Evolutionary conservation across 2,797 vertebrate species (phyloP).

Genomic region (Gallinago solitaria): DNA sequence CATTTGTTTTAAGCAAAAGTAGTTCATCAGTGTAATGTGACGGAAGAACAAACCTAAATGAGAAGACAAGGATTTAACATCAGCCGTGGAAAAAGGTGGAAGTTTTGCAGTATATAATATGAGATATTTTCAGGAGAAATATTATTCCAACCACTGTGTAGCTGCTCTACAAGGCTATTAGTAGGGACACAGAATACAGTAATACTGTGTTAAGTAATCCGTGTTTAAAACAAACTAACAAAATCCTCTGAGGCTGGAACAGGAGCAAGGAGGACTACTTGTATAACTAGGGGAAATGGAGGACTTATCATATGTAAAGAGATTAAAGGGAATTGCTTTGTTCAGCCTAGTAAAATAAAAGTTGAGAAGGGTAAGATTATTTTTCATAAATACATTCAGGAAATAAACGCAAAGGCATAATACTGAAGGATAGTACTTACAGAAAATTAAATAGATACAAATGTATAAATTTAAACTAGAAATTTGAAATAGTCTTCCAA

Average conservation of each 20-base stretch:
- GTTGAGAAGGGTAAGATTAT: slow-evolving; percentile 9
- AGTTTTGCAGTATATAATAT: not conserved
- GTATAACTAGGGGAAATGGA: not conserved
- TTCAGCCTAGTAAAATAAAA: slow-evolving; percentile 24
- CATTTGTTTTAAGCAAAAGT: not conserved
- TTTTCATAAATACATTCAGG: slow-evolving; percentile 19
- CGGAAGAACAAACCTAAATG: not conserved
- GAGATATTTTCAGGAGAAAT: not conserved
- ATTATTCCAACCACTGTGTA: not conserved
- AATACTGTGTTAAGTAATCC: not conserved
- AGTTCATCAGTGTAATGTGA: not conserved
- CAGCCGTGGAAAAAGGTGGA: not conserved
- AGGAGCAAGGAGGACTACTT: not conserved
- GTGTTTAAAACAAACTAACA: slow-evolving; percentile 7
- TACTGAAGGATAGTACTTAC: not conserved
- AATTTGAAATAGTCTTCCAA: not conserved
- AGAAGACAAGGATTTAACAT: not conserved
- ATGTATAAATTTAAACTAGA: not conserved
- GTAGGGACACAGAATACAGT: not conserved
- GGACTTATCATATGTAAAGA: not conserved
- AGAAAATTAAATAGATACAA: slow-evolving; percentile 16
- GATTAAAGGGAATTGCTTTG: slow-evolving; percentile 48
- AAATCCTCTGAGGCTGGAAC: not conserved
- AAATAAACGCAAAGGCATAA: slow-evolving; percentile 16
- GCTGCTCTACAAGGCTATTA: not conserved